Conservation (phyloP, 2,113 vertebrate genomes). For the Castor canadensis region DNA sequence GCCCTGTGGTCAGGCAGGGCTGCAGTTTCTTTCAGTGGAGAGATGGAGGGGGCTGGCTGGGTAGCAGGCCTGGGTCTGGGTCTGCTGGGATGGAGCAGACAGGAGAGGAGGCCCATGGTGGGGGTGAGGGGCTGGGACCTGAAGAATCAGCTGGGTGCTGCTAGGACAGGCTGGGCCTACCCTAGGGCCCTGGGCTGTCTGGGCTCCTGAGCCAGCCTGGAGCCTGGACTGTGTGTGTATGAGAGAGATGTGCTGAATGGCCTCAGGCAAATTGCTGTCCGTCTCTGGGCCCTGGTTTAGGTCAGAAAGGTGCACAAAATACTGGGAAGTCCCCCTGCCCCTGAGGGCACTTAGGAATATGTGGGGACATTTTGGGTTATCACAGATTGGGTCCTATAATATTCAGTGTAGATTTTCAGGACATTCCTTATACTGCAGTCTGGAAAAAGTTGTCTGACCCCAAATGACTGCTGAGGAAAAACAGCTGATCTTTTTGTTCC, state of each 20-base stretch:
- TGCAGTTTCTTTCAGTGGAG: not conserved
- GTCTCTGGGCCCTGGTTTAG: not conserved
- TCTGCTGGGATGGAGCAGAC: not conserved
- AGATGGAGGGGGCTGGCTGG: not conserved
- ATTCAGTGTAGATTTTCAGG: not conserved
- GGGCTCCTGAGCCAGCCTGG: not conserved
- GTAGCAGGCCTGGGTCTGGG: not conserved
- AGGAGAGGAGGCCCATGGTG: no score
- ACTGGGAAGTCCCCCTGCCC: not conserved
- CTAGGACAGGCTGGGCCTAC: not conserved
- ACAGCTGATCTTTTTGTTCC: not conserved
- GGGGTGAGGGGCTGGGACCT: not conserved
- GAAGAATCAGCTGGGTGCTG: not conserved
- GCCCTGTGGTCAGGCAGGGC: not conserved
- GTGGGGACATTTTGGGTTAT: not conserved
- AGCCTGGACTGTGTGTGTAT: not conserved
- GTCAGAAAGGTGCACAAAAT: not conserved
- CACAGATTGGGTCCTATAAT: no score
- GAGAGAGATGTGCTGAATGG: not conserved
- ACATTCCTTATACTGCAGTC: not conserved
- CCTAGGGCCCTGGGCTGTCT: no score
- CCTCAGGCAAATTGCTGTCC: not conserved
- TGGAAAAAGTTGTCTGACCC: not conserved
- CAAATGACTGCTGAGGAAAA: not conserved
- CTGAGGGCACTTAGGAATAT: fast-evolving